Evolutionary conservation across 2,888 invertebrate genomes (phyloP).

Genomic region (Xestia c-nigrum): DNA sequence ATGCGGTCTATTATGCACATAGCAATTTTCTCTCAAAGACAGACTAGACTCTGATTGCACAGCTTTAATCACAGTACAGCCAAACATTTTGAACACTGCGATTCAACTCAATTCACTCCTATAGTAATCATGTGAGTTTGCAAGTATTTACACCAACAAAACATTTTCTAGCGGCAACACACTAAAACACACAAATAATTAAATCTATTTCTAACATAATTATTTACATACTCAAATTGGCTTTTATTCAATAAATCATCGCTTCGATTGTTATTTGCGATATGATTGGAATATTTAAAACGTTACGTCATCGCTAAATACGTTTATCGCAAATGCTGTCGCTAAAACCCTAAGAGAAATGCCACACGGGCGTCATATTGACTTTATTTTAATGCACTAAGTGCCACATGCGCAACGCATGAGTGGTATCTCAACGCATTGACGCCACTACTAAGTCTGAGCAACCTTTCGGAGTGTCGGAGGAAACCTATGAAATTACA

Average conservation of each 20-base stretch:
- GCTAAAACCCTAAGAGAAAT: slow-evolving; percentile 13
- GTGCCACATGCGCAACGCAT: neutral
- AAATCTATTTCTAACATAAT: slow-evolving; percentile 39
- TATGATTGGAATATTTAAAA: slow-evolving; percentile 20
- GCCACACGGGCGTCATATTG: neutral
- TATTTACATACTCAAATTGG: slow-evolving; percentile 62
- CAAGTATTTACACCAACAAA: slow-evolving; percentile 61
- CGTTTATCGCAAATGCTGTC: slow-evolving; percentile 31
- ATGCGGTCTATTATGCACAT: neutral
- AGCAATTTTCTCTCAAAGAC: neutral
- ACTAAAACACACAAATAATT: slow-evolving; percentile 52
- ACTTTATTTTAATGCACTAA: neutral
- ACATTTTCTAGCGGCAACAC: slow-evolving; percentile 62
- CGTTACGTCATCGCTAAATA: neutral
- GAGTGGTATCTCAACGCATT: neutral
- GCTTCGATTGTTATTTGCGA: slow-evolving; percentile 22
- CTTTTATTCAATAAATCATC: slow-evolving; percentile 40
- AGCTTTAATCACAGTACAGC: slow-evolving; percentile 55
- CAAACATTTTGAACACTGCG: slow-evolving; percentile 68
- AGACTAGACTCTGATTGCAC: neutral
- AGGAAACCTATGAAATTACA: neutral
- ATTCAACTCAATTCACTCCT: slow-evolving; percentile 58
- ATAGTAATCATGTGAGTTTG: slow-evolving; percentile 37
- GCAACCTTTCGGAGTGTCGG: neutral
- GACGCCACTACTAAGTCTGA: neutral